A percentile compares a stretch with the other conserved stretches of the same genome.
Conservation (phyloP, 2,797 vertebrate species). For the Martes flavigula region DNA sequence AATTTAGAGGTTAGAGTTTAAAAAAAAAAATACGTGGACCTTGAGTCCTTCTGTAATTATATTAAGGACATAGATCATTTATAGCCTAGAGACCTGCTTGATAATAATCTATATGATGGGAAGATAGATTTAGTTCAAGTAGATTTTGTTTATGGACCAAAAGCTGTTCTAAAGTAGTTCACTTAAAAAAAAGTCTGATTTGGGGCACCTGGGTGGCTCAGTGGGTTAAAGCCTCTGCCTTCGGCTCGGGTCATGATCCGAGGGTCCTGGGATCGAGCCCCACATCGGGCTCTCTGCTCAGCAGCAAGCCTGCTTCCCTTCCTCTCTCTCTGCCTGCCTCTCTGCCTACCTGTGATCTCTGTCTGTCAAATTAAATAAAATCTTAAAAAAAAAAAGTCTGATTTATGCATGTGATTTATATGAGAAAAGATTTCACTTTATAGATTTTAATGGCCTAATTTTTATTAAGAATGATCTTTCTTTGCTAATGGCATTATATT, state of each 20-base stretch:
- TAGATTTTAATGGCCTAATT: not conserved
- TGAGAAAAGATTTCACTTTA: not conserved
- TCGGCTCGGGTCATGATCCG: too few species aligned
- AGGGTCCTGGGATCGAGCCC: too few species aligned
- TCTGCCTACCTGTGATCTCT: too few species aligned
- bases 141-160: not conserved
- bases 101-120: not conserved
- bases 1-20: not conserved
- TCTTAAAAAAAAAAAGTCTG: constrained; percentile 17
- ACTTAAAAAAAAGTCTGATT: not conserved
- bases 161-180: not conserved
- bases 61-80: not conserved
- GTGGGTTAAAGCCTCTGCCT: too few species aligned
- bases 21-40: not conserved
- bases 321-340: too few species aligned
- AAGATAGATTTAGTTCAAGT: not conserved
- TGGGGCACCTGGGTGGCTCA: too few species aligned
- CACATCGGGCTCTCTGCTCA: too few species aligned
- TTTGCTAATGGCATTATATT: not conserved
- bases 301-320: too few species aligned
- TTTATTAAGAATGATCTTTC: not conserved
- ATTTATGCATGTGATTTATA: not conserved
- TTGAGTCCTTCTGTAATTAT: not conserved
- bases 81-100: not conserved
- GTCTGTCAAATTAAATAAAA: too few species aligned